Percentiles rank a stretch among this genome's conserved stretches.
Conservation (phyloP, 2,888 invertebrate species). For the Acleris emargana region DNA sequence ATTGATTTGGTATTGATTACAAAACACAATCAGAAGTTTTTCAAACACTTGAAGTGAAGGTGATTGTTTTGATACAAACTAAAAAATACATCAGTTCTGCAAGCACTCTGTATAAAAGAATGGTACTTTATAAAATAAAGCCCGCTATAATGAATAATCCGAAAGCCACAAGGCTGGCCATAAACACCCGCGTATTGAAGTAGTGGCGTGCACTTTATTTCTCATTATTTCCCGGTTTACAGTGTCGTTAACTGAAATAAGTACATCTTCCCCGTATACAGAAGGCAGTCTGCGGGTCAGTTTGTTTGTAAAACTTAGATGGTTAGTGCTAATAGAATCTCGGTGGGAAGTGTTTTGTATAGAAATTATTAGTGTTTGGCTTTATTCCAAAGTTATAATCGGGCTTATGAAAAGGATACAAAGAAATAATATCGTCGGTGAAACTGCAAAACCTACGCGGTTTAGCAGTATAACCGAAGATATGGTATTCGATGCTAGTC, state of each 20-base stretch:
- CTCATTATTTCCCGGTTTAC: constrained; percentile 51
- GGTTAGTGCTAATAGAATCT: constrained; percentile 1
- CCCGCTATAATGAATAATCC: constrained; percentile 15
- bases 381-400: background rate
- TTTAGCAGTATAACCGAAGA: too few species aligned
- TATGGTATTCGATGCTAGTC: too few species aligned
- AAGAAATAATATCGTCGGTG: too few species aligned
- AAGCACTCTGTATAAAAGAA: too few species aligned
- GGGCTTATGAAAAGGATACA: too few species aligned
- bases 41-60: too few species aligned
- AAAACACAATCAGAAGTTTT: too few species aligned
- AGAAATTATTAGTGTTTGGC: background rate
- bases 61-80: too few species aligned
- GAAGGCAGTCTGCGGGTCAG: constrained; percentile 1
- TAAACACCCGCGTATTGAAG: constrained; percentile 16
- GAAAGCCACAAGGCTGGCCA: background rate
- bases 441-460: too few species aligned
- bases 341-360: too few species aligned
- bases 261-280: constrained; percentile 37
- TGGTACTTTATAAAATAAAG: background rate
- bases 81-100: too few species aligned
- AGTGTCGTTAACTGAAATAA: constrained; percentile 47
- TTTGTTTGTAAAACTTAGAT: constrained; percentile 6
- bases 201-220: constrained; percentile 43
- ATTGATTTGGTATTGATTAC: too few species aligned